Evolutionary conservation across 2,888 invertebrate genomes (phyloP), one percentile per base, ranked within the genome.

Genomic region (Apotomis turbidana): DNA sequence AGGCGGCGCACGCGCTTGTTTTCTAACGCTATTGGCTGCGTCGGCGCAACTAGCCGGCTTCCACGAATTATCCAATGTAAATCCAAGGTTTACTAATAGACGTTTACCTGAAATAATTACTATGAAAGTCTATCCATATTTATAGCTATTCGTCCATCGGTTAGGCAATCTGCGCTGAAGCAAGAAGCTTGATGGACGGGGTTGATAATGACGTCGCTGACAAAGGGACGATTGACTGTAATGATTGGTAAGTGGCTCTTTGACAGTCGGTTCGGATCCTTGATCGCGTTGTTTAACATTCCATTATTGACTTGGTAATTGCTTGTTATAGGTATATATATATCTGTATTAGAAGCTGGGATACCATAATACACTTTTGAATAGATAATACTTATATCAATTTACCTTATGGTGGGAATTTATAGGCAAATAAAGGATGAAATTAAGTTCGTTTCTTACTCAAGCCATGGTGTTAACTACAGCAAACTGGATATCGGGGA

Each of bases 1-100:
- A 52, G 72, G 72, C 72, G 72, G 62, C 57, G 62, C 70, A 41
- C 62, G 62, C 70, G 70, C 70, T 3, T 38, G 52, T 13, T 51
- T 51, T 63, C 72, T 63, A 68, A 68, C 72, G 72, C 72, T 46
- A 72, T 72, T 72, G 72, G 72, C 58, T 72, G 63, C 71, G 44
- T 38, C 27, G 41, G 67, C 71, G 67, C 71, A 61, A 13, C 57
- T 58, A 67, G 58, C 51, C 38, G 49, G 38, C 38, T 57, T 52
- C 46, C 55, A 60, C 60, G 49, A 71, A 64, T 36, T 70, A 59
- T 71, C 57, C 63, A 52, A 67, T 60, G 61, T 67, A 71, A 71
- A 67, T 66, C 66, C 55, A 66, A 66, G 66, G 66, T 66, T 66
- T 66, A 55, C 46, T 66, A 66, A 66, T 66, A 66, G 66, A 66